Conservation (phyloP, 2,888 invertebrate genomes). For the Callinectes sapidus region DNA sequence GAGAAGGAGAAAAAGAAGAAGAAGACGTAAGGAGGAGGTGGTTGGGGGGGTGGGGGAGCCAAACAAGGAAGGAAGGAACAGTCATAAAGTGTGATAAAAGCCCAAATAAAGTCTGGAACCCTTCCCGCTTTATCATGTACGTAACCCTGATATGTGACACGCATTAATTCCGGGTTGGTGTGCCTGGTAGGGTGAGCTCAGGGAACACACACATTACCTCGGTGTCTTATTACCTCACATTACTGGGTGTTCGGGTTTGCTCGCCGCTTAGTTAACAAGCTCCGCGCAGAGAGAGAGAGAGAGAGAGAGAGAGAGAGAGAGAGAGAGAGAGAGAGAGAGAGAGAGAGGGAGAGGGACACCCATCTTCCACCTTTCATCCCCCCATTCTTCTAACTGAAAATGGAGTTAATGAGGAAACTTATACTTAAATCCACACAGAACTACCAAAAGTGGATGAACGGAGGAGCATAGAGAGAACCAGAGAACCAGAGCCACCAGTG, state of each 20-base stretch:
- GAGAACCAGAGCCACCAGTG: neutral
- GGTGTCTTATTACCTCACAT: slow-evolving; percentile 33
- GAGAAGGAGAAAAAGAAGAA: neutral
- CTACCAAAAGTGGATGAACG: slow-evolving; percentile 8
- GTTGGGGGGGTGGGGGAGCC: no score
- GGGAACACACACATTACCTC: slow-evolving; percentile 9
- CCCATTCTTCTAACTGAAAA: neutral
- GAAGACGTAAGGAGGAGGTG: neutral
- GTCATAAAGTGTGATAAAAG: slow-evolving; percentile 48
- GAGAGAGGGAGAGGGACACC: neutral
- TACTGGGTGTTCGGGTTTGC: slow-evolving; percentile 8
- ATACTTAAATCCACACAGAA: neutral
- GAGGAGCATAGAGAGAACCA: slow-evolving; percentile 19
- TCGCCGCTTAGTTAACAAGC: neutral
- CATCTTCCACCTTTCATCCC: neutral
- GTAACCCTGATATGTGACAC: slow-evolving; percentile 56
- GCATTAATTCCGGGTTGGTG: slow-evolving; percentile 52
- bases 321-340: slow-evolving; percentile 1
- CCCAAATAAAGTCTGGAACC: slow-evolving; percentile 40
- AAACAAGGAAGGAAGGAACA: neutral
- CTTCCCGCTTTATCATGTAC: slow-evolving; percentile 51
- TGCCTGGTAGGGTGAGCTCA: neutral
- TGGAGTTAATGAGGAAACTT: neutral
- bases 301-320: neutral
- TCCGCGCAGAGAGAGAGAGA: neutral